Base-by-base conservation (phyloP, 1,140 invertebrate species). In the Aleiodes sp. region DNA sequence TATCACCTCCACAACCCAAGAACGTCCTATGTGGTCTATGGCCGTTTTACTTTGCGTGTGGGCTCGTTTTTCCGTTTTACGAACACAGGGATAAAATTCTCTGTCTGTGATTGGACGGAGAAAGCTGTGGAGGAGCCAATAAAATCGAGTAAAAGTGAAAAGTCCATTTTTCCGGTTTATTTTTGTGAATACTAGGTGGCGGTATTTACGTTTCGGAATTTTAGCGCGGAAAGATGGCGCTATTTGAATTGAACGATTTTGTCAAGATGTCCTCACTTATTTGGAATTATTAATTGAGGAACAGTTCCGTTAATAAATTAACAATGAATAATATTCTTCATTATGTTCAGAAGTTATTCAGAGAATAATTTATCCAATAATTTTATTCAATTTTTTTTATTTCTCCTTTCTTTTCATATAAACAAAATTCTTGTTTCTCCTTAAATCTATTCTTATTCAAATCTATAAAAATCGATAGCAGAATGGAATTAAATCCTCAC, bases 361-460 rank as follows among this genome's bases (percentile, higher is more conserved):
- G n/a, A 35, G 29, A 60, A 60, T 60, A 60, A 31, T 1, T 33
- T 60, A 29, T 14, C 26, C 14, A 29, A 39, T 37, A 62, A 39
- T 35, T 39, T 12, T 21, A 28, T 21, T 43, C 21, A 4, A 26
- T 2, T 41, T n/a, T 16, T 26, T 63, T 63, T 63, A 63, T 63
- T 63, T 6, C 19, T 4, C 21, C 26, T 19, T 7, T 16, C 12
- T 63, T n/a, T 43, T 29, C 24, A 24, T 43, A 43, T 26, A 63
- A 43, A 63, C 61, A 43, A 63, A 63, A 63, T 63, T 63, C 37
- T 21, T 35, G 7, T 12, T 19, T 24, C 12, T 8, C 24, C n/a
- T 63, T 41, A 39, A 62, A 24, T 62, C 16, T 63, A 63, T 62
- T 3, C 33, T 43, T 39, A 43, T 6, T 63, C n/a, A 63, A 63